Base-by-base conservation (phyloP, 2,888 invertebrate genomes). In the Stenolophus ochropezus region DNA sequence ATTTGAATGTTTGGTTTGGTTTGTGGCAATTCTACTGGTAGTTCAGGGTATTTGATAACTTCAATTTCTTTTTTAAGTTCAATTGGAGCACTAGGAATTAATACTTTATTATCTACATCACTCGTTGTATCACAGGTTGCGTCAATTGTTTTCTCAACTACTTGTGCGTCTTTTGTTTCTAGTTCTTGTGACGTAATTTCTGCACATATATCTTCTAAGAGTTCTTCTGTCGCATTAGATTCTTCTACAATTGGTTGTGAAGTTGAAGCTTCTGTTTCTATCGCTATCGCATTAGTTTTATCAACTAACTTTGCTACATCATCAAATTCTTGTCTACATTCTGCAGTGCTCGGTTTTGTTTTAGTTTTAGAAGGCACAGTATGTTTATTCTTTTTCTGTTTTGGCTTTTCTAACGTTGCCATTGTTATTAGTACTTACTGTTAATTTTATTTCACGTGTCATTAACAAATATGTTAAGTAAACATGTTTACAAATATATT, bases 321-420 rank as follows among this genome's bases (percentile, higher is more conserved):
- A 33, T 8, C 18, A 69, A 61, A 14, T 25, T 33, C 65, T 69
- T 18, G 8, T 4, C 5, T 33, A 27, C 14, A 27, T 69, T 27
- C 14, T 73, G 49, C n/a, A 73, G 49, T n/a, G 8, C 47, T 49
- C 49, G 1, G 20, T 47, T 73, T 80, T 4, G 56, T 11, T 42
- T 56, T 73, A 16, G 23, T 33, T 73, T 71, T 80, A 14, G 80
- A 80, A 80, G 80, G 80, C 58, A 80, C 73, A 21, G 53, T 56
- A 51, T 79, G 53, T 73, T 80, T 80, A 73, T 33, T 80, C 47
- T 80, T 80, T 47, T 80, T 80, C 80, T 80, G 71, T 58, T 73
- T 80, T 8, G 80, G 80, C 27, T 80, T 80, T 56, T 80, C 80
- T 80, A 80, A 80, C 21, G 80, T 80, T 21, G 80, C 80, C 80